Evolutionary conservation across 2,888 invertebrate genomes (phyloP).

Genomic region (Drosophila antonietae): DNA sequence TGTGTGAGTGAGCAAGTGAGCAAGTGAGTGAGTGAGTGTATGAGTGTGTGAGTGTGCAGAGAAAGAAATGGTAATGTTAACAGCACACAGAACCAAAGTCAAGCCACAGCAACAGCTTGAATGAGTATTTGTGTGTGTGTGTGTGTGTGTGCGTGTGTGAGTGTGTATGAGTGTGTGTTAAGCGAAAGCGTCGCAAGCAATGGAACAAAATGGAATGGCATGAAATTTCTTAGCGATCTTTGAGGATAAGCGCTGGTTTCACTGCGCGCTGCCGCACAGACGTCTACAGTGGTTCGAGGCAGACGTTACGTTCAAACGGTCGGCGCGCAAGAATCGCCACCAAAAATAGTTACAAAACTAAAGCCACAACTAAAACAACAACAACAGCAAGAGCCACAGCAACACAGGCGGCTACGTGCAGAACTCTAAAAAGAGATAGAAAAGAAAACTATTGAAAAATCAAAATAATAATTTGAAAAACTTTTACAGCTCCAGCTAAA

Average conservation of each 20-base stretch:
- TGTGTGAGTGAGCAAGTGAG: conserved; percentile 12
- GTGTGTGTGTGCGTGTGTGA: conserved; percentile 6
- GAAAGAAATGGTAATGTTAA: conserved; percentile 66
- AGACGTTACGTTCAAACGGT: conserved; percentile 80
- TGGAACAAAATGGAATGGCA: conserved; percentile 77
- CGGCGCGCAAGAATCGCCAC: conserved; percentile 73
- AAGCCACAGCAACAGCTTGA: conserved; percentile 44
- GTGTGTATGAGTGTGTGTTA: conserved; percentile 39
- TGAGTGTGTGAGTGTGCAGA: conserved; percentile 32
- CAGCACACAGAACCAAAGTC: conserved; percentile 58
- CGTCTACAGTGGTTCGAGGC: conserved; percentile 82
- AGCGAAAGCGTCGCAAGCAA: conserved; percentile 70
- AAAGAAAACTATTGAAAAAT: neutral
- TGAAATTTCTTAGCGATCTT: conserved; percentile 81
- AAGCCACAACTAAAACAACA: conserved; percentile 14
- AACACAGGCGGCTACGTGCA: conserved; percentile 28
- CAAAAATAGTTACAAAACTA: conserved; percentile 19
- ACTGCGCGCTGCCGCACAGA: conserved; percentile 82
- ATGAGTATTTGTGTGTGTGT: conserved; percentile 15
- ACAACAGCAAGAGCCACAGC: conserved; percentile 23
- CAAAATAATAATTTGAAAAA: conserved; percentile 3
- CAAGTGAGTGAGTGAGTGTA: conserved; percentile 8
- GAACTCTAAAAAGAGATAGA: conserved; percentile 15
- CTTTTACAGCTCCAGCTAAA: neutral
- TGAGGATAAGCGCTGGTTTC: conserved; percentile 83